Evolutionary conservation across 30 jellyfish, hydroid and myxozoan species (phyloP).

Genomic region (Hydra vulgaris): DNA sequence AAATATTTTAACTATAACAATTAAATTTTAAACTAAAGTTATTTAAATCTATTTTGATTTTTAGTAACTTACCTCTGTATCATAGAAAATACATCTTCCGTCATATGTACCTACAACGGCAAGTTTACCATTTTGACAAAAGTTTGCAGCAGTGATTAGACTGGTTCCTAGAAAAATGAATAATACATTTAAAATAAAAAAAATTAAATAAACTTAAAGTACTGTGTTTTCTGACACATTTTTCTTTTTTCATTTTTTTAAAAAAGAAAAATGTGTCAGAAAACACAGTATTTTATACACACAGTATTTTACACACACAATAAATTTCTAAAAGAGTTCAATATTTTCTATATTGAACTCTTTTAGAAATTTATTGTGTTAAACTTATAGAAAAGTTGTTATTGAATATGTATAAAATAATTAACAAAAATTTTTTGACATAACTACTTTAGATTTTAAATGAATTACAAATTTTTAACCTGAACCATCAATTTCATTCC

Average conservation of each 20-base stretch:
- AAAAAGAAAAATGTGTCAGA: no score
- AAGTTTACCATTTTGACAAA: conserved; percentile 76
- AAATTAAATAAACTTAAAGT: not conserved
- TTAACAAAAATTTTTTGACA: no score
- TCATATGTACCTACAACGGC: conserved; percentile 95
- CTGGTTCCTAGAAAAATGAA: conserved; percentile 45
- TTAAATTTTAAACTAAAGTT: not conserved
- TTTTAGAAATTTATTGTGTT: no score
- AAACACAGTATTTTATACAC: no score
- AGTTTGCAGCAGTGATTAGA: conserved; percentile 72
- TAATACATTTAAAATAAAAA: not conserved
- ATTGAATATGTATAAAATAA: no score
- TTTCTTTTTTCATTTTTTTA: no score
- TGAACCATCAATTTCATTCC: conserved; percentile 94
- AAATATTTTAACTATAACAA: no score
- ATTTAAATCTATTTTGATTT: not conserved
- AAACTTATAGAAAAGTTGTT: no score
- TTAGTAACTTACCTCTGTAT: conserved; percentile 76
- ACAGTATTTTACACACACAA: no score
- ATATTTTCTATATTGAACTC: no score
- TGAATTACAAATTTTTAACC: conserved; percentile 15
- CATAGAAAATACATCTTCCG: conserved; percentile 80
- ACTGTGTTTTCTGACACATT: no score
- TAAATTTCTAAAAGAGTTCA: no score
- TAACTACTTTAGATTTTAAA: not conserved